Conservation (phyloP, 2,888 invertebrate species). For the Hemithea aestivaria region DNA sequence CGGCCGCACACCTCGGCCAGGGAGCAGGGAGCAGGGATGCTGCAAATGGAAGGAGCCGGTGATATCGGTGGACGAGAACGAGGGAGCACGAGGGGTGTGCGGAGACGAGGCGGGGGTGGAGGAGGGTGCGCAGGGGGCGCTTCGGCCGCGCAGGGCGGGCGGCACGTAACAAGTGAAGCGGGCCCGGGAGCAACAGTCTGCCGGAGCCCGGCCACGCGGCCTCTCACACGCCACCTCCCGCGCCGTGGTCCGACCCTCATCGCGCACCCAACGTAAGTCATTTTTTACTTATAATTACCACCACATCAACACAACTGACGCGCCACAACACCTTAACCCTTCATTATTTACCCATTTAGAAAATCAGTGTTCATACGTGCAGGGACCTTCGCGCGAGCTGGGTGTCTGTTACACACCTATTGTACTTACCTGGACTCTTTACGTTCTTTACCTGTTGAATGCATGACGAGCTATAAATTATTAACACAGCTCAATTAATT, state of each 20-base stretch:
- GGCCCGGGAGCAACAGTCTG: slow-evolving; percentile 79
- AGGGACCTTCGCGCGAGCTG: slow-evolving; percentile 28
- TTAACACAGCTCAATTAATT: slow-evolving; percentile 25
- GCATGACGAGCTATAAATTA: slow-evolving; percentile 44
- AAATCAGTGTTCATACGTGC: slow-evolving; percentile 11
- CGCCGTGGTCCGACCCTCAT: slow-evolving; percentile 46
- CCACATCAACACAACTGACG: slow-evolving; percentile 6
- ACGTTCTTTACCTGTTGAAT: slow-evolving; percentile 60
- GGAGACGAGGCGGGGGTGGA: slow-evolving; percentile 49
- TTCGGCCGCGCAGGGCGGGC: slow-evolving; percentile 56
- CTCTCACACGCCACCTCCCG: slow-evolving; percentile 57
- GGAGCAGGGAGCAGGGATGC: slow-evolving; percentile 50
- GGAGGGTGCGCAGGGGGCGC: slow-evolving; percentile 41
- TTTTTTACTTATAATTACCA: slow-evolving; percentile 45
- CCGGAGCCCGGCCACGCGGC: slow-evolving; percentile 77
- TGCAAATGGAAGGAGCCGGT: slow-evolving; percentile 64
- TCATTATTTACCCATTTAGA: neutral
- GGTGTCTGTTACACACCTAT: slow-evolving; percentile 25
- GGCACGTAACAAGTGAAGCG: slow-evolving; percentile 78
- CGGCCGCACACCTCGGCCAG: slow-evolving; percentile 44
- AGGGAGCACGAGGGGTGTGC: slow-evolving; percentile 54
- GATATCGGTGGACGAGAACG: slow-evolving; percentile 64
- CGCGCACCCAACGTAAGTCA: slow-evolving; percentile 63
- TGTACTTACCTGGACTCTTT: slow-evolving; percentile 35
- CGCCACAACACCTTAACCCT: slow-evolving; percentile 5